Percentiles rank a stretch among this genome's conserved stretches.
Conservation (phyloP, 2,113 vertebrate species). For the Silurus meridionalis region DNA sequence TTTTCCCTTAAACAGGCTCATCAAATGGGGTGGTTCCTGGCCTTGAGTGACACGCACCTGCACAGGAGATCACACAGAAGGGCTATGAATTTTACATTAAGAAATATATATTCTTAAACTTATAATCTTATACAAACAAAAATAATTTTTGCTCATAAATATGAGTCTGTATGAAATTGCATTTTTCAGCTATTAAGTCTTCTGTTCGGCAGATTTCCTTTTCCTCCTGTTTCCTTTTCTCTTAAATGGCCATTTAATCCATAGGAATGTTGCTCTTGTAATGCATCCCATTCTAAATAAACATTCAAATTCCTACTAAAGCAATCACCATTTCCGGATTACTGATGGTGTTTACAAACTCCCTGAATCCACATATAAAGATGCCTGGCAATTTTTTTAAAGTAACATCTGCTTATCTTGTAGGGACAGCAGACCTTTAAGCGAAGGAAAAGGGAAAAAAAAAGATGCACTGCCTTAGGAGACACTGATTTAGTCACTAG, state of each 20-base stretch:
- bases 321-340: not conserved
- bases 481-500: not conserved
- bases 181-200: not conserved
- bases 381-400: not conserved
- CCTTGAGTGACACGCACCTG: constrained; percentile 78
- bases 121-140: not conserved
- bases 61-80: not conserved
- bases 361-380: not conserved
- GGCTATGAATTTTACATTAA: not conserved
- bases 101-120: not conserved
- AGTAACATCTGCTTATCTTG: not conserved
- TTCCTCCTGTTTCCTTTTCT: not conserved
- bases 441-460: not conserved
- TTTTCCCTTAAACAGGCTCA: constrained; percentile 73
- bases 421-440: not conserved
- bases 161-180: not conserved
- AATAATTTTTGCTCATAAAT: not conserved
- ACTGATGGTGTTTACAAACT: not conserved
- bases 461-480: not conserved
- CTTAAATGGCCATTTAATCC: not conserved
- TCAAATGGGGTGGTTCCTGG: constrained; percentile 73
- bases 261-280: not conserved
- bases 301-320: not conserved
- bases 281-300: not conserved
- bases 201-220: not conserved